Evolutionary conservation across 2,797 vertebrate species (phyloP).

Genomic region (Bradypodion pumilum): DNA sequence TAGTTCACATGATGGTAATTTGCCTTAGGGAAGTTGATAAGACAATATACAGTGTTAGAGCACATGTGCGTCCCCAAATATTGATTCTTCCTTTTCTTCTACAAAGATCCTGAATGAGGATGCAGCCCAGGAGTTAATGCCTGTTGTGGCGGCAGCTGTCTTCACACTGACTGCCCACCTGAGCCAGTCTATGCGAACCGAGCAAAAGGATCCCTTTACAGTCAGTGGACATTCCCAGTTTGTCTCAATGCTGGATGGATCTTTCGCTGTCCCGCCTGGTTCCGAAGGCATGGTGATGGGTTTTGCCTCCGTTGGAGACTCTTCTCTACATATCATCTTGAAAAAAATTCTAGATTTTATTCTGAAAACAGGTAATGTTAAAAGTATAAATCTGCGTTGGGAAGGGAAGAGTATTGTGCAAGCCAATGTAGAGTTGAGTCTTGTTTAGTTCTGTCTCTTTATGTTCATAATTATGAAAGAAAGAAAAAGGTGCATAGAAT

Average conservation of each 20-base stretch:
- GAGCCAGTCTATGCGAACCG: slow-evolving; percentile 91
- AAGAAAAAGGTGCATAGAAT: neutral
- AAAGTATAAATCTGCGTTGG: neutral
- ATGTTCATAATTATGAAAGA: neutral
- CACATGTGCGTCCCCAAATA: neutral
- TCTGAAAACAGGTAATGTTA: slow-evolving; percentile 88
- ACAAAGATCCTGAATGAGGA: slow-evolving; percentile 91
- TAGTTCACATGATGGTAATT: neutral
- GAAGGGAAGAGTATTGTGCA: neutral
- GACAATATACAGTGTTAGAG: slow-evolving; percentile 6
- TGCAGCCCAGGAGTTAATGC: slow-evolving; percentile 94
- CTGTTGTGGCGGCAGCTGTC: slow-evolving; percentile 92
- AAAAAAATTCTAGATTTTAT: slow-evolving; percentile 96
- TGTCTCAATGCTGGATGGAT: slow-evolving; percentile 69
- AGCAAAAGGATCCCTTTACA: slow-evolving; percentile 87
- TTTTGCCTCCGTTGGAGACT: slow-evolving; percentile 94
- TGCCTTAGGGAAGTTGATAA: neutral
- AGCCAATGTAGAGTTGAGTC: neutral
- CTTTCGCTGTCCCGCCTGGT: slow-evolving; percentile 62
- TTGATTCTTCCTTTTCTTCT: neutral
- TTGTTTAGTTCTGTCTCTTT: neutral
- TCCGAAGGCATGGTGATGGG: slow-evolving; percentile 73
- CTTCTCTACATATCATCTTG: slow-evolving; percentile 93
- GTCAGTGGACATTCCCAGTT: slow-evolving; percentile 75
- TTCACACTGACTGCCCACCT: slow-evolving; percentile 95